These are phyloP conservation scores for Bombus impatiens DNA, from an alignment of 1,140 invertebrate genomes.

Conservation along the genomic window DNA sequence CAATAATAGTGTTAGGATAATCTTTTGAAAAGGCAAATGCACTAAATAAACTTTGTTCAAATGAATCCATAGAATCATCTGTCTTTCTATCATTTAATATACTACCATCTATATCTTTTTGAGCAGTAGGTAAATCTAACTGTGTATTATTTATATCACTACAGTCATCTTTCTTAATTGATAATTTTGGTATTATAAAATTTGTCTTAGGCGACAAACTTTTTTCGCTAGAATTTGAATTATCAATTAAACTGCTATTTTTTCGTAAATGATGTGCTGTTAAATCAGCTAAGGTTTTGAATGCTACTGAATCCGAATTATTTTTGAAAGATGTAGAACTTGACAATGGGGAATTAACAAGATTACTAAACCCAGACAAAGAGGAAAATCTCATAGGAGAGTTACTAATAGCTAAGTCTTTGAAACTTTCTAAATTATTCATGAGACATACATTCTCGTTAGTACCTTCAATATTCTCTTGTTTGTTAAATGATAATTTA, in stretches of 20 bases:
- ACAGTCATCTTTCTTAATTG: slow-evolving; percentile 37
- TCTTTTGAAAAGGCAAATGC: slow-evolving; percentile 16
- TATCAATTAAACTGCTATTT: slow-evolving; percentile 43
- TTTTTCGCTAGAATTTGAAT: slow-evolving; percentile 15
- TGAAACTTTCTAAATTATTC: slow-evolving; percentile 25
- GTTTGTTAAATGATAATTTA: slow-evolving; percentile 67
- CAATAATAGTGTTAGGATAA: background rate
- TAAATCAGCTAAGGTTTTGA: slow-evolving; percentile 73
- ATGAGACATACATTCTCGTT: background rate
- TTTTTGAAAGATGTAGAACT: background rate
- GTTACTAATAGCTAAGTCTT: slow-evolving; percentile 24
- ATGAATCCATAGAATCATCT: slow-evolving; percentile 40
- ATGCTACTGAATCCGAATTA: slow-evolving; percentile 42
- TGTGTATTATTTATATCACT: slow-evolving; percentile 3
- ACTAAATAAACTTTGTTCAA: slow-evolving; percentile 47
- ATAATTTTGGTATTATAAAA: slow-evolving; percentile 71
- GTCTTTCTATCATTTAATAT: background rate
- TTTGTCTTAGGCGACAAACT: slow-evolving; percentile 29
- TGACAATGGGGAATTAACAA: slow-evolving; percentile 13
- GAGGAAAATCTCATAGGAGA: slow-evolving; percentile 34
- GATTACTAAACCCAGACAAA: slow-evolving; percentile 48
- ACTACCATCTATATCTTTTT: background rate
- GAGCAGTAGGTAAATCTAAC: background rate
- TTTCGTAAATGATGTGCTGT: slow-evolving; percentile 76
- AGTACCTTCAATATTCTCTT: slow-evolving; percentile 41